Base-by-base conservation (phyloP, 2,888 invertebrate species). In the Cremastinae sp. region DNA sequence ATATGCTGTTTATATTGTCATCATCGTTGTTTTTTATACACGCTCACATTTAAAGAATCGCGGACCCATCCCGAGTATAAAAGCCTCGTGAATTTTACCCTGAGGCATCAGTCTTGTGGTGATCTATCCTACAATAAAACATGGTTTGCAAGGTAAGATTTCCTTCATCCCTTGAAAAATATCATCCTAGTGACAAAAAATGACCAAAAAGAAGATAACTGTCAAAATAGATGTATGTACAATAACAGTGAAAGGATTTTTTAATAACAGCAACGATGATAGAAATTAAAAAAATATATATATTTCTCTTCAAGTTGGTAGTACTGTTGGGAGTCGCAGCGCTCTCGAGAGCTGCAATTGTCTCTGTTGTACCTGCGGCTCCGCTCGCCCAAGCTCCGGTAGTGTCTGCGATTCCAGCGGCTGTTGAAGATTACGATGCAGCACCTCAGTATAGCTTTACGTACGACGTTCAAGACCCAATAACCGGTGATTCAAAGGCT, bases 291-390 rank as follows among this genome's bases (percentile, higher is more conserved):
- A 16, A 9, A 51, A 37, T 28, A 51, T 73, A 72, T 61, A 45
- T 43, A 1, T 5, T 2, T 5, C 2, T 37, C 10, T 0, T 5
- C 8, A 81, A 88, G 91, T 80, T 90, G 72, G 70, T 90, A 75
- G 83, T 90, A 65, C 71, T 90, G 43, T 80, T 87, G 82, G 86
- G 87, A 62, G 79, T 90, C 73, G 90, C 79, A 83, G 90, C 80
- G 78, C 89, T 91, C 51, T 89, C 91, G 18, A 90, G 75, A 61
- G 92, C 91, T 82, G 92, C 92, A 0, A 83, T 86, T 8, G 80
- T 84, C 0, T 76, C 80, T 0, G 69, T 82, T 0, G 80, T 80
- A 3, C 80, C 35, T n/a, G 69, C 78, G 16, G 78, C 76, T 7
- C 55, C 80, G 7, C 66, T 71, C 10, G 28, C 35, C 12, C 66